Evolutionary conservation across 2,113 vertebrate genomes (phyloP).

Genomic region (Rhineura floridana): DNA sequence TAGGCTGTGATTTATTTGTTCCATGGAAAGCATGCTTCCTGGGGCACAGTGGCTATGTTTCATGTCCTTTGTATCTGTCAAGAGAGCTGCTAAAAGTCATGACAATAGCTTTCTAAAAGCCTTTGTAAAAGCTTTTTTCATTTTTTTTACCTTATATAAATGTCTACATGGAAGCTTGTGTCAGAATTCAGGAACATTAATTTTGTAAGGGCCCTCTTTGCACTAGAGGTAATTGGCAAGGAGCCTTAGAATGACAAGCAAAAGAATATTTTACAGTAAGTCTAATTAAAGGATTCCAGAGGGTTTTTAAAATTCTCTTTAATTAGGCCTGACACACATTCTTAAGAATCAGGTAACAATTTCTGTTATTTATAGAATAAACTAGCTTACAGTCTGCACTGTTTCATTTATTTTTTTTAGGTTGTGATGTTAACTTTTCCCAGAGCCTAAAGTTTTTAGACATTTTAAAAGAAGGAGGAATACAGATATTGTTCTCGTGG

Average conservation of each 20-base stretch:
- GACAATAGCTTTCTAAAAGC: neutral
- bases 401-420: neutral
- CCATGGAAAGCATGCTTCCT: neutral
- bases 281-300: slow-evolving; percentile 8
- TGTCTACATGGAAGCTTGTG: rapidly evolving
- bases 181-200: neutral
- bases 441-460: neutral
- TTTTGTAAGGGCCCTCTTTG: neutral
- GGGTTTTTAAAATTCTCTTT: neutral
- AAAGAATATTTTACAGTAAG: slow-evolving; percentile 10
- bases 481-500: neutral
- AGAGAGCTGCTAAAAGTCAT: slow-evolving; percentile 2
- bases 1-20: neutral
- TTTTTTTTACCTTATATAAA: slow-evolving; percentile 8
- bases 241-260: slow-evolving; percentile 1
- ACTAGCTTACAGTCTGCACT: neutral
- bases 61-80: neutral
- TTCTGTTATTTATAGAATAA: neutral
- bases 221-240: slow-evolving; percentile 7
- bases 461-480: neutral
- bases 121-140: neutral
- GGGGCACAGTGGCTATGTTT: neutral
- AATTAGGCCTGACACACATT: slow-evolving; percentile 2
- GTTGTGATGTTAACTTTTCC: neutral
- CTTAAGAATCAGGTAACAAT: neutral